Percentiles rank a stretch among this genome's conserved stretches.
Evolutionary conservation across 2,113 vertebrate genomes (phyloP).

Genomic region (Paradisaea rubra): DNA sequence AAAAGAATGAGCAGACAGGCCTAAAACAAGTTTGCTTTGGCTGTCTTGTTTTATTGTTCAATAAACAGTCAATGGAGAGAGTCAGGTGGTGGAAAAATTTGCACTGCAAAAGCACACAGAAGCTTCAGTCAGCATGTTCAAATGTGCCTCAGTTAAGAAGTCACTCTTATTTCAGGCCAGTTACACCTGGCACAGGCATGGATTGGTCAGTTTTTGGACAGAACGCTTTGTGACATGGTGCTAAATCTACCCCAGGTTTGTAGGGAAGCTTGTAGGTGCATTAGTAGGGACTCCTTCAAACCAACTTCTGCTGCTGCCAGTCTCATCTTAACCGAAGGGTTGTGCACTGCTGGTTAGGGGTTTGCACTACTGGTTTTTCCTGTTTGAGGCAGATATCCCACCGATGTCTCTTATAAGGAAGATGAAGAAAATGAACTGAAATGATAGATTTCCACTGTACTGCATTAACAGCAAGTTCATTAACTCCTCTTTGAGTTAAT

Average conservation of each 20-base stretch:
- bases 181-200: background rate
- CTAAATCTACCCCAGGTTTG: background rate
- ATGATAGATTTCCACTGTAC: background rate
- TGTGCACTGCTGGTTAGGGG: background rate
- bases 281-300: background rate
- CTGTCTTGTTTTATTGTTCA: background rate
- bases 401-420: background rate
- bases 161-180: background rate
- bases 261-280: background rate
- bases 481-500: background rate
- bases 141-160: background rate
- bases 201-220: background rate
- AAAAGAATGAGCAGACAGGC: background rate
- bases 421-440: background rate
- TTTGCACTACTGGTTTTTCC: background rate
- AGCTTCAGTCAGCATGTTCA: background rate
- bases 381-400: background rate
- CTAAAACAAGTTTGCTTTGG: background rate
- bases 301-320: background rate
- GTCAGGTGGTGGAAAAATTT: background rate
- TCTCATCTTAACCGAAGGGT: background rate
- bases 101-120: background rate
- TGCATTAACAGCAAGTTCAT: background rate
- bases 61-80: background rate
- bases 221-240: background rate